Evolutionary conservation across 2,797 vertebrate species (phyloP).

Genomic region (Lacerta viridis): DNA sequence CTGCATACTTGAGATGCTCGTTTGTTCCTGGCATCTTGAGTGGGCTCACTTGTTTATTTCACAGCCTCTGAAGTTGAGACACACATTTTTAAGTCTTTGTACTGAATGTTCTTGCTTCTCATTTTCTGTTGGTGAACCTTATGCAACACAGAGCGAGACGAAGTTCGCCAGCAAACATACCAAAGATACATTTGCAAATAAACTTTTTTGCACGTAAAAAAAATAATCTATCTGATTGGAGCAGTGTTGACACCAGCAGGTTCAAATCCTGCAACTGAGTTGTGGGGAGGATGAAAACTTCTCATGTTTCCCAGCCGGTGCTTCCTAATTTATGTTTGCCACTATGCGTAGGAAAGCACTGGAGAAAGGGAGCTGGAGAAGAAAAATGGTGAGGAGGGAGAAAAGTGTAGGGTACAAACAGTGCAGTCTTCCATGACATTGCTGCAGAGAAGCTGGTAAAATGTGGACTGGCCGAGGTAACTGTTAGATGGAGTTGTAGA

Average conservation of each 20-base stretch:
- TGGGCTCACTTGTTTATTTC: rapidly evolving
- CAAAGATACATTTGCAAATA: background rate
- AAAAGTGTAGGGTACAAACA: no score
- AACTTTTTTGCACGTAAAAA: background rate
- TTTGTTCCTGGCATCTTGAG: rapidly evolving
- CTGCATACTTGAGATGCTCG: rapidly evolving
- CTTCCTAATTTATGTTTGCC: background rate
- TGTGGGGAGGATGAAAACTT: background rate
- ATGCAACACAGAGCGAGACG: background rate
- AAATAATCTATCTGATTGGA: background rate
- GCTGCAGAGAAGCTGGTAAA: no score
- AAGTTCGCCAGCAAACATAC: background rate
- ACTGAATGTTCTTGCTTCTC: background rate
- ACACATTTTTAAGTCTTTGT: background rate
- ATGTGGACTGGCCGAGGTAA: no score
- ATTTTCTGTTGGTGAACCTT: background rate
- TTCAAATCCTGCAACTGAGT: background rate
- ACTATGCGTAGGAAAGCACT: background rate
- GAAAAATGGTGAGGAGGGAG: no score
- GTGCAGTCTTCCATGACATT: no score
- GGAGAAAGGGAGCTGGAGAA: background rate
- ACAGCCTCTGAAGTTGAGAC: background rate
- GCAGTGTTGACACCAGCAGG: background rate
- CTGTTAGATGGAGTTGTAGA: no score
- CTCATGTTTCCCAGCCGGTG: background rate